phyloP scores from a whole-genome alignment of 2,113 vertebrate species.

The Pelvicachromis taeniatus region DNA sequence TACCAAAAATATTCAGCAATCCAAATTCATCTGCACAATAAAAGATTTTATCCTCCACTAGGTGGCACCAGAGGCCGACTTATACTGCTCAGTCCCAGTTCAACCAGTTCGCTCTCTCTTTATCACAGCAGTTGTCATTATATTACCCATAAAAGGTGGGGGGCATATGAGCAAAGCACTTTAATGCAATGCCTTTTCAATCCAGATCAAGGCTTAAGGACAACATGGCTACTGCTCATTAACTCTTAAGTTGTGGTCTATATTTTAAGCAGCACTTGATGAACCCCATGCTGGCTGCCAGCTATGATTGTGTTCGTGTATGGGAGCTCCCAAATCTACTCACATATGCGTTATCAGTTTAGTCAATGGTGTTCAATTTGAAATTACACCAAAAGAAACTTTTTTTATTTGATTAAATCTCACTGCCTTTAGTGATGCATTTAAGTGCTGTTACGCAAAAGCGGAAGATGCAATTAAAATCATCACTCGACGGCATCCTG shows the following conservation, averaged over 20 bases:
- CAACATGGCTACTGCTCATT: not conserved
- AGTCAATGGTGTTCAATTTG: not conserved
- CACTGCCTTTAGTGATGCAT: not conserved
- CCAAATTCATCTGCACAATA: not conserved
- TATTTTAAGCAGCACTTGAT: not conserved
- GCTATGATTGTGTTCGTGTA: not conserved
- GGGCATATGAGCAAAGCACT: not conserved
- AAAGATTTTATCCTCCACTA: slow-evolving; percentile 3
- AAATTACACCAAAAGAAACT: not conserved
- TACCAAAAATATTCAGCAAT: not conserved
- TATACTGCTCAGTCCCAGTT: not conserved
- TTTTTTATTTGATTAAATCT: not conserved
- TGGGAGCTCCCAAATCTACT: too few species aligned
- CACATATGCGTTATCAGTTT: not conserved
- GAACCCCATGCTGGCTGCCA: not conserved
- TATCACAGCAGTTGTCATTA: not conserved
- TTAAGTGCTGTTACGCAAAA: not conserved
- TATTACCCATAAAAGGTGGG: not conserved
- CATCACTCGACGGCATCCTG: not conserved
- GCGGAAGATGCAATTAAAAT: not conserved
- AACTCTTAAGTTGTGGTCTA: not conserved
- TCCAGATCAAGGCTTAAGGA: not conserved
- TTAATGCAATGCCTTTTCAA: not conserved
- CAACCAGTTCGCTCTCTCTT: not conserved
- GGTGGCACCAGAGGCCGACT: slow-evolving; percentile 31